Base-by-base conservation (phyloP, 2,113 vertebrate genomes). In the Dascyllus trimaculatus region DNA sequence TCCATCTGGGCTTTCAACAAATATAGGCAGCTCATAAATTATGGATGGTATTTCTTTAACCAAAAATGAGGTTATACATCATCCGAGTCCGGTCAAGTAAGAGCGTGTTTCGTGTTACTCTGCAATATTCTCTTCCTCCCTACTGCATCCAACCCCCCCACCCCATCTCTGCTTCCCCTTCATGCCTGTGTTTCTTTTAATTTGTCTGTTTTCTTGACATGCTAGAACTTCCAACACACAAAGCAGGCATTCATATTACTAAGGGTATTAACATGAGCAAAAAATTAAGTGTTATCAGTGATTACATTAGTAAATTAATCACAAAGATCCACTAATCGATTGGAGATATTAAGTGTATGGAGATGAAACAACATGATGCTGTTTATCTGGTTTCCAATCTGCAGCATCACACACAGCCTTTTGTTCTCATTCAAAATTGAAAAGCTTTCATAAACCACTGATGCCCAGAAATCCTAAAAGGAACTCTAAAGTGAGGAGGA, bases 1-100 rank as follows among this genome's bases (percentile, higher is more conserved):
- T 62, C 5, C 57, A 13, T 64, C 64, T 51, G 46, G 4, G 62
- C 82, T 74, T 48, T 73, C 71, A 52, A 78, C 83, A 81, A 85
- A 83, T 80, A 74, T 69, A 69, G 77, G 75, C 32, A 69, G 56
- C 64, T 80, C 72, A 68, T 92, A 13, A 60, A 91, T 91, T 71
- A 93, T 91, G 53, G 0, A 91, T 89, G 80, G 5, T 3, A 24
- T 79, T 79, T 63, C 71, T 82, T 84, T 70, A 17, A 68, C 43
- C 72, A 75, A 77, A 86, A 89, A 76, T 38, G 45, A 73, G 73
- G 78, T 76, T 85, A 64, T 85, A 85, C 69, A 87, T 87, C 66
- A 85, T 85, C 10, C 4, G 75, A 71, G 60, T 78, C 65, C 73
- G 71, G 69, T 85, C 74, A 74, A 72, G 75, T 43, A 52, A 58